phyloP scores from a whole-genome alignment of 2,113 vertebrate species.

The Pan troglodytes region NHGRI_mPanTro3-v2.1_pri NC_072398.2:40606501-40607000 shows the following conservation, averaged over 20 bases:
- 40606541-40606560: background rate
- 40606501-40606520: background rate
- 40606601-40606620: background rate
- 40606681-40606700: background rate
- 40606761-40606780: background rate
- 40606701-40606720: conserved; percentile 7
- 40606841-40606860: conserved; percentile 33
- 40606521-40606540: background rate
- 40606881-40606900: conserved; percentile 65
- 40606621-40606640: background rate
- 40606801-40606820: conserved; percentile 55
- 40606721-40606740: conserved; percentile 47
- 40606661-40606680: background rate
- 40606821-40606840: background rate
- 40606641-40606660: background rate
- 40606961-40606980: conserved; percentile 66
- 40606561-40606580: background rate
- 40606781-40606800: conserved; percentile 62
- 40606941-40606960: conserved; percentile 44
- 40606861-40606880: conserved; percentile 31
- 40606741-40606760: background rate
- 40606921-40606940: conserved; percentile 59
- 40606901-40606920: conserved; percentile 67
- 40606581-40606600: background rate
- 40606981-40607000: background rate